phyloP scores from a whole-genome alignment of 2,888 invertebrate genomes.

The Strigamia crassipes region DNA sequence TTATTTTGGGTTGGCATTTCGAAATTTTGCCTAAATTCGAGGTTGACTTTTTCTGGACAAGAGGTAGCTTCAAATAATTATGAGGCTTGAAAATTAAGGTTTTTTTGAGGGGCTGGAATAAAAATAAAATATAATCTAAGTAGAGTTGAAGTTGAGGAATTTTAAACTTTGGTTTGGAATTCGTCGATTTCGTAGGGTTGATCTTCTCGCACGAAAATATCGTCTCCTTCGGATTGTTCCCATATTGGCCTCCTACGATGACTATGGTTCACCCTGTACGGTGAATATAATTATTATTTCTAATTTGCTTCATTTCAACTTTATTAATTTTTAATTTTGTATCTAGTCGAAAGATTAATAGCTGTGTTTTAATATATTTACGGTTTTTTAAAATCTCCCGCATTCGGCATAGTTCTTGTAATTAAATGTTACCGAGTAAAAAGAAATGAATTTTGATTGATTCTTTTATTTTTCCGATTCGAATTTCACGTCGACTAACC shows the following conservation, averaged over 20 bases:
- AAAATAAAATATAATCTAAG: background rate
- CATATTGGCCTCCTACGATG: background rate
- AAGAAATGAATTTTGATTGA: background rate
- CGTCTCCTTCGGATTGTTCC: constrained; percentile 2
- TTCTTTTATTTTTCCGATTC: background rate
- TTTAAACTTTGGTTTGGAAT: background rate
- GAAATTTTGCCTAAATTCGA: too few relatives aligned
- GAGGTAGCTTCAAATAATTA: background rate
- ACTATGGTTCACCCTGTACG: background rate
- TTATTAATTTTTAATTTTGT: too few relatives aligned
- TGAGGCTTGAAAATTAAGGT: background rate
- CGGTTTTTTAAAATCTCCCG: background rate
- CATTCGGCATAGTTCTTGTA: background rate
- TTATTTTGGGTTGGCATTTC: too few relatives aligned
- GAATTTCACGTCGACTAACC: background rate
- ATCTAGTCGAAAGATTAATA: too few relatives aligned
- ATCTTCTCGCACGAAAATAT: background rate
- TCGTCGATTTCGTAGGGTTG: background rate
- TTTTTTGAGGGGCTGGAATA: background rate
- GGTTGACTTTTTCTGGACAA: background rate
- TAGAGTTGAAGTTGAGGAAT: background rate
- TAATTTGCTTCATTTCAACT: too few relatives aligned
- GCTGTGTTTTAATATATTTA: too few relatives aligned
- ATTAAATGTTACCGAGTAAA: background rate
- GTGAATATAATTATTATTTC: too few relatives aligned